A percentile compares a stretch with the other conserved stretches of the same genome.
phyloP scores from a whole-genome alignment of 2,797 vertebrate genomes.

The Cynodonichthys magdalenae region DNA sequence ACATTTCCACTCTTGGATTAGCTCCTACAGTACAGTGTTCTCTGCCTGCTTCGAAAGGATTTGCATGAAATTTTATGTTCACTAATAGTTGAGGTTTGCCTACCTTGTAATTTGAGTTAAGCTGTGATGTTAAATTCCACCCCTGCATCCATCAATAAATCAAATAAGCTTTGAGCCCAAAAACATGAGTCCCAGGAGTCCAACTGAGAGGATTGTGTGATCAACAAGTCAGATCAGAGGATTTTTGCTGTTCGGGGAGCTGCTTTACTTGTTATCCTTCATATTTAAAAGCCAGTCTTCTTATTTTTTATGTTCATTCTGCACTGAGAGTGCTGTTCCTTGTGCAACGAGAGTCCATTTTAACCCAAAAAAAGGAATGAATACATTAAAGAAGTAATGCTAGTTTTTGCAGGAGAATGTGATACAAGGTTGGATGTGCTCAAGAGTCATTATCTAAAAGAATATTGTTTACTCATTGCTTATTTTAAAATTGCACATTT shows the following conservation, averaged over 20 bases:
- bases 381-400: constrained; percentile 26
- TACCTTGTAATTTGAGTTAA: constrained; percentile 66
- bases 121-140: constrained; percentile 55
- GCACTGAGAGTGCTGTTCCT: constrained; percentile 11
- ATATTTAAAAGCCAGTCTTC: constrained; percentile 37
- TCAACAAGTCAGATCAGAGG: constrained; percentile 56
- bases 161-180: constrained; percentile 58
- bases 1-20: constrained; percentile 43
- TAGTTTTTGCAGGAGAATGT: background rate
- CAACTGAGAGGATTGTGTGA: constrained; percentile 43
- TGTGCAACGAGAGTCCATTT: constrained; percentile 29
- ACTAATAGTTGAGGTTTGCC: constrained; percentile 51
- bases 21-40: constrained; percentile 21
- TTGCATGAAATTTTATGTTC: constrained; percentile 62
- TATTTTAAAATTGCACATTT: too few relatives aligned
- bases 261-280: constrained; percentile 30
- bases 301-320: constrained; percentile 19
- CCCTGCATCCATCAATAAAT: constrained; percentile 57
- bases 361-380: constrained; percentile 40
- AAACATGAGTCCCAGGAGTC: constrained; percentile 32
- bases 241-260: constrained; percentile 19
- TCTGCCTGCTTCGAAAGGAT: constrained; percentile 42
- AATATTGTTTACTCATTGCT: too few relatives aligned
- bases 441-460: background rate
- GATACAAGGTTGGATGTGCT: constrained; percentile 5